Percentiles rank a stretch among this genome's conserved stretches.
Evolutionary conservation across 92 coral and sea anemone species (phyloP).

Genomic region (Epizoanthus rinbou): DNA sequence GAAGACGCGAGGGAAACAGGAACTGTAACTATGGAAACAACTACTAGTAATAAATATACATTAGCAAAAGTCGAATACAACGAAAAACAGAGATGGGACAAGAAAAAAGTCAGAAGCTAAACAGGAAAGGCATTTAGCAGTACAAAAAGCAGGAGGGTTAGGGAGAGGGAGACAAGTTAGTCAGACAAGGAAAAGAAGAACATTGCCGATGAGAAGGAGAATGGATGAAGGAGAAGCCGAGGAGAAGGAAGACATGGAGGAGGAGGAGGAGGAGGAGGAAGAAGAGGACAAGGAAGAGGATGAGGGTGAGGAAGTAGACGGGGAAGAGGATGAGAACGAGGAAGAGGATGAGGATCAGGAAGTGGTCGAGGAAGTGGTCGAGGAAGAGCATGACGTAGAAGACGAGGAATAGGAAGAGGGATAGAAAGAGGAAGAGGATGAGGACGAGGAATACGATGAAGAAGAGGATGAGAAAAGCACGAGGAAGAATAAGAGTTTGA

Average conservation of each 20-base stretch:
- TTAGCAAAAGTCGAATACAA: background rate
- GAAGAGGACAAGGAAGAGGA: background rate
- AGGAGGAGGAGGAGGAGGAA: background rate
- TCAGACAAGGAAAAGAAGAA: background rate
- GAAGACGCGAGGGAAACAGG: too few species aligned
- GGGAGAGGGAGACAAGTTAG: background rate
- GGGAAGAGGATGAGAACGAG: background rate
- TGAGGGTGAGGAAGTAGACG: background rate
- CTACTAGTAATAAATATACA: too few species aligned
- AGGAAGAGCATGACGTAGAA: too few species aligned
- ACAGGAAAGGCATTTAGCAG: background rate
- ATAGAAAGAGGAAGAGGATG: too few species aligned
- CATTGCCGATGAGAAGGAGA: background rate
- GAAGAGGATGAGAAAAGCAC: too few species aligned
- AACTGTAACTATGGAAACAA: too few species aligned
- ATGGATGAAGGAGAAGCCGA: too few species aligned
- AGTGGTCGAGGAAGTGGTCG: too few species aligned
- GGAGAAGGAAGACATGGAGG: background rate
- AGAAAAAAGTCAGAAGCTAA: background rate
- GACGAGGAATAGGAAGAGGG: too few species aligned
- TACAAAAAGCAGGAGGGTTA: background rate
- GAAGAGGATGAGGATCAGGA: too few species aligned
- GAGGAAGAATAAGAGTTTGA: too few species aligned
- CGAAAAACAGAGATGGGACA: background rate
- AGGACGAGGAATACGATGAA: too few species aligned